phyloP scores from a whole-genome alignment of 2,888 invertebrate genomes.

The Agrotis segetum region DNA sequence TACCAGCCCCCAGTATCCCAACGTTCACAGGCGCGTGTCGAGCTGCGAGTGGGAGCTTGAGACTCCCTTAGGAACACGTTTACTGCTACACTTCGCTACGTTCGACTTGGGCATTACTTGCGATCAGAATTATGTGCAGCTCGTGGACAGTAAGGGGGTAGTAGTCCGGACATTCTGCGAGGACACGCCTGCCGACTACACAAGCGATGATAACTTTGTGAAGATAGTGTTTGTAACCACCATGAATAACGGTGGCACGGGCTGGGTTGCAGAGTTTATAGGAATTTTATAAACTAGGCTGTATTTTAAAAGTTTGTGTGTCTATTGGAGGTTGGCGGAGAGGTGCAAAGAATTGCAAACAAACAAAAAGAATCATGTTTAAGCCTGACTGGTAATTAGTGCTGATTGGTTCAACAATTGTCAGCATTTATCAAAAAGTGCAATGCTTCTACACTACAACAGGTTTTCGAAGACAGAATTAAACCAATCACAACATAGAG shows the following conservation, averaged over 20 bases:
- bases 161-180: constrained; percentile 85
- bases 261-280: constrained; percentile 91
- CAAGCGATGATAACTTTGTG: constrained; percentile 89
- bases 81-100: constrained; percentile 79
- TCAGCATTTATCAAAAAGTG: no score
- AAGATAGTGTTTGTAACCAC: constrained; percentile 92
- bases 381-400: neutral
- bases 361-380: constrained; percentile 1
- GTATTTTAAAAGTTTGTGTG: neutral
- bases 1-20: constrained; percentile 85
- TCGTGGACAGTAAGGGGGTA: constrained; percentile 88
- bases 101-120: constrained; percentile 93
- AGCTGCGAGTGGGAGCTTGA: constrained; percentile 85
- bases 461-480: no score
- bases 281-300: constrained; percentile 45
- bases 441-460: no score
- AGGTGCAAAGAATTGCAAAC: neutral
- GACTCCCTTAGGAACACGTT: constrained; percentile 77
- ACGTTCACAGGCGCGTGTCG: constrained; percentile 74
- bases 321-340: neutral
- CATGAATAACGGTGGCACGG: constrained; percentile 93
- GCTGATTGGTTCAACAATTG: neutral
- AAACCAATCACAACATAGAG: no score
- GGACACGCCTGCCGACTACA: constrained; percentile 91
- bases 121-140: constrained; percentile 92